phyloP scores from a whole-genome alignment of 1,140 invertebrate species.

The Drosophila seguyi region DNA sequence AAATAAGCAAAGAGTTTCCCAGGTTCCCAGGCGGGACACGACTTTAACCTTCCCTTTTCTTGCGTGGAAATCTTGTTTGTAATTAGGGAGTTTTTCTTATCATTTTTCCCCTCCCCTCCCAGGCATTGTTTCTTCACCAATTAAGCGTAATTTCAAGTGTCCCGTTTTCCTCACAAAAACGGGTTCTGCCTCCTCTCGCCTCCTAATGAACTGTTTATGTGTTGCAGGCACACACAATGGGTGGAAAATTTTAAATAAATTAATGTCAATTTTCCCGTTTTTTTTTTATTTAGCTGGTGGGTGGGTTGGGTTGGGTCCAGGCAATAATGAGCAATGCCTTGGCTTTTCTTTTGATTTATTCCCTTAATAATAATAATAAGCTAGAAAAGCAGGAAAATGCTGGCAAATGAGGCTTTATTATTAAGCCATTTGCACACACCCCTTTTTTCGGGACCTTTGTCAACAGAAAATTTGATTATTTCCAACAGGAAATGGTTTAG shows the following conservation, averaged over 20 bases:
- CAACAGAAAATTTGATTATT: not conserved
- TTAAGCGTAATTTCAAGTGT: constrained; percentile 62
- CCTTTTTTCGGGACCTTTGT: not conserved
- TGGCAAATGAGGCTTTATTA: constrained; percentile 24
- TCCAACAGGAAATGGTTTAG: constrained; percentile 9
- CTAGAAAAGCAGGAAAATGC: constrained; percentile 1
- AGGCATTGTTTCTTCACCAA: constrained; percentile 47
- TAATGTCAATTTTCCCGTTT: constrained; percentile 21
- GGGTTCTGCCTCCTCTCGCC: constrained; percentile 13
- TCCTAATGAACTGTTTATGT: constrained; percentile 44
- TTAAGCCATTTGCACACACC: constrained; percentile 28
- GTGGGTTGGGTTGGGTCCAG: constrained; percentile 2
- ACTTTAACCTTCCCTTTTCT: constrained; percentile 18
- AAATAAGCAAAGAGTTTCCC: constrained; percentile 14
- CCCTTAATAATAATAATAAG: constrained; percentile 3
- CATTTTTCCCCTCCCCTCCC: constrained; percentile 27
- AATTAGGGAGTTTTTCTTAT: constrained; percentile 67
- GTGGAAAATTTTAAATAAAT: constrained; percentile 37
- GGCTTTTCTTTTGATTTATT: not conserved
- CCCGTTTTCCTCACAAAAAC: constrained; percentile 45
- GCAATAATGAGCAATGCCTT: not conserved
- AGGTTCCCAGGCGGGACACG: constrained; percentile 38
- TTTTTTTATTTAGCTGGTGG: constrained; percentile 3
- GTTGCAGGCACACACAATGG: constrained; percentile 23
- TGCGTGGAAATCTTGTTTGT: constrained; percentile 54